Conservation (phyloP, 2,113 vertebrate genomes). For the Seriola quinqueradiata region DNA sequence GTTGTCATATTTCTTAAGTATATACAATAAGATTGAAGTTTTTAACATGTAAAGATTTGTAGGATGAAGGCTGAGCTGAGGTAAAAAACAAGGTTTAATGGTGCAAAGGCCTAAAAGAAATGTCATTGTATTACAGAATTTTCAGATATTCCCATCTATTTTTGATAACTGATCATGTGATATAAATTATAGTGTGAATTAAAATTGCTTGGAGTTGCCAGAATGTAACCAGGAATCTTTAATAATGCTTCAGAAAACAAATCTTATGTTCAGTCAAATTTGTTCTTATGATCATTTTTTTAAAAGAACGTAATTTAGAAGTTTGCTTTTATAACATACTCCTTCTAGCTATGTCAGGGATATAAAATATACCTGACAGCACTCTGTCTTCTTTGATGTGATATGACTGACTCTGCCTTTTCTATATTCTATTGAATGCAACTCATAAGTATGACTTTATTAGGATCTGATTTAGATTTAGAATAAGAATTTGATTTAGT, state of each 20-base stretch:
- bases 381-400: neutral
- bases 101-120: neutral
- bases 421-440: conserved; percentile 38
- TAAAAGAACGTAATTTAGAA: neutral
- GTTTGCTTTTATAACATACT: neutral
- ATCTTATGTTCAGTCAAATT: no score
- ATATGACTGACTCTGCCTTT: conserved; percentile 20
- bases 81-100: neutral
- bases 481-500: conserved; percentile 51
- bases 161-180: neutral
- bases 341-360: neutral
- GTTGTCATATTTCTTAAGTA: neutral
- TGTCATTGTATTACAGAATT: neutral
- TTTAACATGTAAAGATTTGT: neutral
- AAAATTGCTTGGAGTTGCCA: neutral
- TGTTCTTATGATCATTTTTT: neutral
- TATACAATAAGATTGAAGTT: neutral
- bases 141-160: neutral
- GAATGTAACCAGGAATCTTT: neutral
- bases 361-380: neutral
- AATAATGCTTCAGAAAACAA: neutral
- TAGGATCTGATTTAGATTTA: conserved; percentile 43
- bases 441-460: conserved; percentile 39
- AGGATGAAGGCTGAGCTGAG: neutral
- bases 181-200: neutral